Percentiles rank a stretch among this genome's conserved stretches.
Evolutionary conservation across 2,797 vertebrate species (phyloP).

Genomic region (Anabacerthia variegaticeps): DNA sequence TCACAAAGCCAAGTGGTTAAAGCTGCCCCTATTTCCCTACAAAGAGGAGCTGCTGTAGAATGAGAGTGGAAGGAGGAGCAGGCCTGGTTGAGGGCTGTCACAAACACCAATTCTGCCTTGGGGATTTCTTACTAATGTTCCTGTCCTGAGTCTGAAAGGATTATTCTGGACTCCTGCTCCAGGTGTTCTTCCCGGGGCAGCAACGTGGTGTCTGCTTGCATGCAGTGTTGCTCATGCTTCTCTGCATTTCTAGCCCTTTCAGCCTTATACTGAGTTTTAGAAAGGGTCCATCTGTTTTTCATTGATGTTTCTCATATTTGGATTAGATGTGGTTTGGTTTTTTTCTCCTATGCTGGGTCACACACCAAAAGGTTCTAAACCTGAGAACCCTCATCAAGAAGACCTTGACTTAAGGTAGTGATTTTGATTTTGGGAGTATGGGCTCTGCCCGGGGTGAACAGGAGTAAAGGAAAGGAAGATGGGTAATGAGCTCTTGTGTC

Average conservation of each 20-base stretch:
- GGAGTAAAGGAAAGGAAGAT: not conserved
- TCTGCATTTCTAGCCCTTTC: not conserved
- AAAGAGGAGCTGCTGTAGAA: not conserved
- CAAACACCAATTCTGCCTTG: not conserved
- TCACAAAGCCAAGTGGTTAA: not conserved
- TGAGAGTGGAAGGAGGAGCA: not conserved
- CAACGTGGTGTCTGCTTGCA: not conserved
- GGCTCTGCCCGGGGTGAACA: not conserved
- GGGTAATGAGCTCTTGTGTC: not conserved
- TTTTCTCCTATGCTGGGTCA: not conserved
- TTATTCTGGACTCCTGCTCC: not conserved
- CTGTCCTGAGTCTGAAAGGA: not conserved
- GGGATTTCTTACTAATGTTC: not conserved
- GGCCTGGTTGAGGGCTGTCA: not conserved
- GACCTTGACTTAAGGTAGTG: not conserved
- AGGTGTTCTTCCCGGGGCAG: not conserved
- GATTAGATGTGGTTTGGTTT: not conserved
- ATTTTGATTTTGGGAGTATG: not conserved
- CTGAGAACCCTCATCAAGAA: accelerated
- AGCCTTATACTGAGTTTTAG: not conserved
- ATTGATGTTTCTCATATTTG: not conserved
- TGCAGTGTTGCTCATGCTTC: not conserved
- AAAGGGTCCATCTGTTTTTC: not conserved
- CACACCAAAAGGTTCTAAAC: not conserved
- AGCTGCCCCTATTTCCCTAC: not conserved